Base-by-base conservation (phyloP, 2,797 vertebrate species). In the Orientallactaga sibirica region DNA sequence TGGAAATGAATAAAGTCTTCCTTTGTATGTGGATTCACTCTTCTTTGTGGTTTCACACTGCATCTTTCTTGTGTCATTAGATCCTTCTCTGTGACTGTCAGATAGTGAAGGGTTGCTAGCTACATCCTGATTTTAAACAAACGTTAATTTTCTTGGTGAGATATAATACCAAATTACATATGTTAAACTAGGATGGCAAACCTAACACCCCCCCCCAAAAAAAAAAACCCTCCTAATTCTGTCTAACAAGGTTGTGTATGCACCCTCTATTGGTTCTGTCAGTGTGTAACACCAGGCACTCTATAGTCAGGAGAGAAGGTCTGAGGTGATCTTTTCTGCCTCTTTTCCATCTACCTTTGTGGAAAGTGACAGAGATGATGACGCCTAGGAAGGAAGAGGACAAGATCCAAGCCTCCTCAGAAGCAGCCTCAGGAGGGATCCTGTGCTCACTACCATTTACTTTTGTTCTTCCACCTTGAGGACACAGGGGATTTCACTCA, bases 261-360 rank as follows among this genome's bases (percentile, higher is more conserved):
- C 33, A 85, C 9, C 29, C 83, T 37, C 62, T 79, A 29, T 67
- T 92, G 43, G 29, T 85, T 80, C 33, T 95, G 14, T 27, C 10
- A 16, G 11, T 79, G 15, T 71, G 16, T 92, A 52, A 5, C 64
- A 41, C 80, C 62, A 88, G 88, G 48, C 41, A n/a, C 33, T 66
- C 8, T 33, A 5, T 84, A 73, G 52, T 84, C 77, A 78, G 7
- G 66, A 73, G 12, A 41, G n/a, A 62, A 33, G 4, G 3, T 82
- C 85, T 84, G 73, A 55, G n/a, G n/a, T 68, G 79, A 75, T 79
- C 70, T 76, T 52, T 19, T 75, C 33, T 89, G 24, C 24, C 81
- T 15, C 61, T 81, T 92, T 93, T 86, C 8, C 90, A 55, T 33
- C n/a, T 78, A 27, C n/a, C 29, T 86, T 83, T 95, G 89, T 93